Conservation (phyloP, 1,140 invertebrate species). For the Cyrtorhinus lividipennis region DNA sequence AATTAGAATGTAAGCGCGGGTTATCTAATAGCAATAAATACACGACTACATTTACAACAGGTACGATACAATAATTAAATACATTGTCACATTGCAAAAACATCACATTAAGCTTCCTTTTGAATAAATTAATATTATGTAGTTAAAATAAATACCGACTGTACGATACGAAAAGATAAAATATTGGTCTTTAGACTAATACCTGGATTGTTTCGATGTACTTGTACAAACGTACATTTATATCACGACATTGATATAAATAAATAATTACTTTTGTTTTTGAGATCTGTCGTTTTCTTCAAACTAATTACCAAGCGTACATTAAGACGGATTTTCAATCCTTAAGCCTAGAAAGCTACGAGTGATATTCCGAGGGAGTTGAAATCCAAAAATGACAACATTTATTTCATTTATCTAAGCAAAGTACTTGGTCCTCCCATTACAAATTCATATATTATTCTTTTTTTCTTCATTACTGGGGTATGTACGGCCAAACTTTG, state of each 20-base stretch:
- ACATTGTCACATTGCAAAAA: constrained; percentile 14
- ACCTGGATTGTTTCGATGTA: constrained; percentile 19
- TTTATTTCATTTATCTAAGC: constrained; percentile 9
- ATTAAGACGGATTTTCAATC: constrained; percentile 21
- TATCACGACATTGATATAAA: constrained; percentile 15
- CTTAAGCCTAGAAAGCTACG: constrained; percentile 16
- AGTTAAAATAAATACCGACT: background rate
- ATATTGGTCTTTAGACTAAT: constrained; percentile 13
- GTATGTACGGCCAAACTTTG: constrained; percentile 8
- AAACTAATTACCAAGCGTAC: constrained; percentile 17
- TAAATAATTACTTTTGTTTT: background rate
- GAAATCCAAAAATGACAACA: background rate
- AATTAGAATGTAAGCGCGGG: background rate
- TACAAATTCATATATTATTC: background rate
- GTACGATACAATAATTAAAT: constrained; percentile 16
- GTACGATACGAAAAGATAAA: background rate
- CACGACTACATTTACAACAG: constrained; percentile 17
- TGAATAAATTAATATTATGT: background rate
- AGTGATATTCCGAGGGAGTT: background rate
- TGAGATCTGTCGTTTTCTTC: constrained; percentile 17
- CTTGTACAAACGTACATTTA: constrained; percentile 17
- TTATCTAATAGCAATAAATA: constrained; percentile 9
- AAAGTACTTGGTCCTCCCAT: constrained; percentile 16
- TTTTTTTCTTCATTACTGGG: constrained; percentile 2
- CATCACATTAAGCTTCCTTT: constrained; percentile 20